A percentile compares a stretch with the other conserved stretches of the same genome.
These are phyloP conservation scores for Anarhynchus alexandrinus DNA, from an alignment of 2,113 vertebrate species.

Conservation along the genomic window DNA sequence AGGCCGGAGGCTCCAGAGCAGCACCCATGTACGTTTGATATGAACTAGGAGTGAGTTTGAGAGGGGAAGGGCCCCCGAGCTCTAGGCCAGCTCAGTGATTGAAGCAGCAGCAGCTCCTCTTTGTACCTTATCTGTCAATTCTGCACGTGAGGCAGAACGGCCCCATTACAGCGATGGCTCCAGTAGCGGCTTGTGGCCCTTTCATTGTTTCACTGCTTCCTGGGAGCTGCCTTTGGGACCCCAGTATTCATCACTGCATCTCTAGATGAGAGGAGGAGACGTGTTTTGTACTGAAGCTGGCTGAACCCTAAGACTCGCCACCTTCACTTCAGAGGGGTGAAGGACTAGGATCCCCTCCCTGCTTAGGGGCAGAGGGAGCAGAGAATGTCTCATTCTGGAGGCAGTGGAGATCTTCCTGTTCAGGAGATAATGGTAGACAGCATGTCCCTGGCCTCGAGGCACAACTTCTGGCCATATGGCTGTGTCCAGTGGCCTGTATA, in stretches of 20 bases:
- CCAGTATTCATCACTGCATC: conserved; percentile 55
- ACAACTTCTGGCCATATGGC: neutral
- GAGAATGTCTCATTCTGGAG: neutral
- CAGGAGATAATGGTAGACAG: conserved; percentile 7
- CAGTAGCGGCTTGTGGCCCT: conserved; percentile 57
- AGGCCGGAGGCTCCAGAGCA: conserved; percentile 66
- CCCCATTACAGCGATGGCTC: conserved; percentile 38
- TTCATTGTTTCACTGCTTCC: conserved; percentile 64
- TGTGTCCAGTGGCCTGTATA: neutral
- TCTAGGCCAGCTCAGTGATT: conserved; percentile 66
- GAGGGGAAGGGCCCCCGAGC: conserved; percentile 51
- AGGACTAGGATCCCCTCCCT: conserved; percentile 32
- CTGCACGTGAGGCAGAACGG: conserved; percentile 55
- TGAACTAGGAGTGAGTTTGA: conserved; percentile 71
- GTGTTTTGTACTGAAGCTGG: conserved; percentile 24
- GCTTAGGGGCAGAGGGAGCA: neutral
- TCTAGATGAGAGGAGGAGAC: conserved; percentile 50
- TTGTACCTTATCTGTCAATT: conserved; percentile 53
- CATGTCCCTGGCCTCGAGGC: neutral
- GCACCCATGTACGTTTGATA: conserved; percentile 69
- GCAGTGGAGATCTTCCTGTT: neutral
- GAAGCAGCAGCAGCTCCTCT: conserved; percentile 67
- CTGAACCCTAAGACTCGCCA: neutral
- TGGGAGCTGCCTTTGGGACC: conserved; percentile 64
- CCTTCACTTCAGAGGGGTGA: conserved; percentile 29